These are phyloP conservation scores for Selene dorsalis DNA, from an alignment of 2,797 vertebrate species.

Conservation along the genomic window DNA sequence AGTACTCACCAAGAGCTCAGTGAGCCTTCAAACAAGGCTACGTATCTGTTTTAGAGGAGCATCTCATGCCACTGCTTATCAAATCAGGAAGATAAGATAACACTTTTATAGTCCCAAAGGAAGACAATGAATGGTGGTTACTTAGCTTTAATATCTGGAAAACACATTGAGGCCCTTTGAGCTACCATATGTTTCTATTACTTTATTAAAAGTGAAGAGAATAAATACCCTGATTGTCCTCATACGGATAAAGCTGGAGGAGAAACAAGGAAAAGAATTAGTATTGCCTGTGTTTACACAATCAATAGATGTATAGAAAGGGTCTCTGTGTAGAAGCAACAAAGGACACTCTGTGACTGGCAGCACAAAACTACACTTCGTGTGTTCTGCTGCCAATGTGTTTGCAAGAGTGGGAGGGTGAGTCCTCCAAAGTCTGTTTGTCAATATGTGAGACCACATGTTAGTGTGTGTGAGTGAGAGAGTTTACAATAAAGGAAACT, in stretches of 20 bases:
- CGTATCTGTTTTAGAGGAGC: constrained; percentile 35
- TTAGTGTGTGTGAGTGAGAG: constrained; percentile 62
- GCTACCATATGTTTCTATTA: constrained; percentile 57
- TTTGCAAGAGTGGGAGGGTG: constrained; percentile 43
- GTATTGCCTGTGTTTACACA: constrained; percentile 49
- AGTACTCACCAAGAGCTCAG: constrained; percentile 17
- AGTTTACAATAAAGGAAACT: constrained; percentile 69
- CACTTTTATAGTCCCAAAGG: background rate
- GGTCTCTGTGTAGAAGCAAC: constrained; percentile 51
- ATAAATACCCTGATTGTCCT: constrained; percentile 57
- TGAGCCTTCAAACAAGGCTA: constrained; percentile 6
- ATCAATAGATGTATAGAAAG: constrained; percentile 53
- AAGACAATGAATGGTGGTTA: constrained; percentile 35
- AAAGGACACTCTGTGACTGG: constrained; percentile 40
- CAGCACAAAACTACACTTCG: constrained; percentile 46
- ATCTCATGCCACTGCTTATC: constrained; percentile 25
- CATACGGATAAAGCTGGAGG: constrained; percentile 34
- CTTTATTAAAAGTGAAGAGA: constrained; percentile 63
- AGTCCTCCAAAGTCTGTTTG: constrained; percentile 69
- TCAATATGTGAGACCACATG: constrained; percentile 75
- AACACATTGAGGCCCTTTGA: constrained; percentile 55
- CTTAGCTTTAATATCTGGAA: constrained; percentile 47
- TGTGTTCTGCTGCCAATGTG: constrained; percentile 72
- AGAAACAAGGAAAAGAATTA: constrained; percentile 57
- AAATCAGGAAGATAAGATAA: constrained; percentile 19